These are phyloP conservation scores for Meghimatium bilineatum DNA, from an alignment of 2,888 invertebrate genomes.

Conservation along the genomic window DNA sequence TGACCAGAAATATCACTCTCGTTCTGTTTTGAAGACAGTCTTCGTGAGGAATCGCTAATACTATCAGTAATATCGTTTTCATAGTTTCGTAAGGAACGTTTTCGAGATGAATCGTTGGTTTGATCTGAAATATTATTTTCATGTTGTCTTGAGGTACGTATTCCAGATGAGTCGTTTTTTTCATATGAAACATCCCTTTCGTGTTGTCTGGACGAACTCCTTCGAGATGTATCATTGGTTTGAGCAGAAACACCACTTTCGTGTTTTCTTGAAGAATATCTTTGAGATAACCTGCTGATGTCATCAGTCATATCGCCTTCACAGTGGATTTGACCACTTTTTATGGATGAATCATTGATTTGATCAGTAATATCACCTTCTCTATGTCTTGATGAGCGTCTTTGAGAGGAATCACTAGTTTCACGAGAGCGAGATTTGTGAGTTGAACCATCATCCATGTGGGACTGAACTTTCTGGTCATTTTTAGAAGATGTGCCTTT, in stretches of 20 bases:
- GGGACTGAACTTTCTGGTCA: background rate
- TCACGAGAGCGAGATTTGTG: background rate
- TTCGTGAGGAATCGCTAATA: background rate
- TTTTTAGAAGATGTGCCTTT: background rate
- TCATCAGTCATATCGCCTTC: background rate
- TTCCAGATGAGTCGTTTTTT: background rate
- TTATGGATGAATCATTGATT: background rate
- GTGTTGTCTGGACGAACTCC: background rate
- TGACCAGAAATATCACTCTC: background rate
- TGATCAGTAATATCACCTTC: background rate
- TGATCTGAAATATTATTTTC: background rate
- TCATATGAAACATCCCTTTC: background rate
- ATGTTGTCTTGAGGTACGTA: background rate
- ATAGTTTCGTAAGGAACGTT: background rate
- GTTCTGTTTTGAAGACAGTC: background rate
- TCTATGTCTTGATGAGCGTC: background rate
- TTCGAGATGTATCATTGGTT: background rate
- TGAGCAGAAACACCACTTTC: background rate
- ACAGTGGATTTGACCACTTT: background rate
- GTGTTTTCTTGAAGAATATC: background rate
- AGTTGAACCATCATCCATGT: background rate
- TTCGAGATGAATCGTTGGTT: background rate
- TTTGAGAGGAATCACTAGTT: background rate
- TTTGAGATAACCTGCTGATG: background rate
- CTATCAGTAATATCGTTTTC: background rate